These are phyloP conservation scores for Heliconius erato DNA, from an alignment of 2,888 invertebrate species.

Conservation along the genomic window DNA sequence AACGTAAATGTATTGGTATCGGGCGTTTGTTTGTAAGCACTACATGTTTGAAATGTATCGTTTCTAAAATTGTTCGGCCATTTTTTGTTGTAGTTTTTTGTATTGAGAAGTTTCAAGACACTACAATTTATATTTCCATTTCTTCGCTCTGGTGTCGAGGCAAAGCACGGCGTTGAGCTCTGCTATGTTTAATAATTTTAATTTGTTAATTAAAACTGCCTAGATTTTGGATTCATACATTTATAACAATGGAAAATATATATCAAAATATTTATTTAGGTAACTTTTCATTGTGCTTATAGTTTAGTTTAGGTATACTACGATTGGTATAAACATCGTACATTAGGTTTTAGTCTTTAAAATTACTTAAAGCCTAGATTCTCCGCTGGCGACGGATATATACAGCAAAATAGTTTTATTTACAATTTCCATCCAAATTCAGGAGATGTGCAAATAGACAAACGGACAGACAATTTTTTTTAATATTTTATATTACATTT, in stretches of 20 bases:
- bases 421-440: not conserved
- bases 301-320: not conserved
- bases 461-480: not conserved
- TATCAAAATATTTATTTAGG: too few species aligned
- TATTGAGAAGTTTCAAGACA: not conserved
- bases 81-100: slow-evolving; percentile 7
- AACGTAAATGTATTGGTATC: slow-evolving; percentile 44
- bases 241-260: too few species aligned
- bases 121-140: not conserved
- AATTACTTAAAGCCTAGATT: not conserved
- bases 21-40: slow-evolving; percentile 43
- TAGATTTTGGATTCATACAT: too few species aligned
- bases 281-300: too few species aligned
- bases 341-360: not conserved
- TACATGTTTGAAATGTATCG: slow-evolving; percentile 34
- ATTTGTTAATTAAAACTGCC: too few species aligned
- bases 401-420: too few species aligned
- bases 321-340: too few species aligned
- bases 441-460: not conserved
- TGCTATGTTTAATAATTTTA: too few species aligned
- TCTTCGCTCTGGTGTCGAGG: too few species aligned
- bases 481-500: not conserved
- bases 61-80: slow-evolving; percentile 40
- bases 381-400: too few species aligned
- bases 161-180: too few species aligned